Evolutionary conservation across 1,140 invertebrate genomes (phyloP), one percentile per base, ranked within the genome.

Genomic region (Calephelis nemesis): DNA sequence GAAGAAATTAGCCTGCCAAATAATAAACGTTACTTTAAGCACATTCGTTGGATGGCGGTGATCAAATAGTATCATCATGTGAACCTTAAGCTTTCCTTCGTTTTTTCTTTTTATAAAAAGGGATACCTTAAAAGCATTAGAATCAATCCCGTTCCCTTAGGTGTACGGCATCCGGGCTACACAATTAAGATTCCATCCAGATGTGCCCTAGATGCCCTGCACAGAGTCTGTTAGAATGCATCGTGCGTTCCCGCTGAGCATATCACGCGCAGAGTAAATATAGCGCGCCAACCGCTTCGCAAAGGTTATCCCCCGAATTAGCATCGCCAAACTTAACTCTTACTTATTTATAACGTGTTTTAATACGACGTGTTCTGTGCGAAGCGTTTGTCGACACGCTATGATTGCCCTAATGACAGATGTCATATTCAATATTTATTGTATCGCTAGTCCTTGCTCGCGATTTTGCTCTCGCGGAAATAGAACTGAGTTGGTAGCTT

Each of bases 301-400:
- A 88, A 88, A 84, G 86, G 82, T 86, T 85, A 81, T 69, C 69
- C 74, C 74, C 83, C 73, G 73, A 86, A 83, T 83, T 87, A 85
- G 84, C 81, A 64, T 64, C 64, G 79, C 83, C 83, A 86, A 86
- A 89, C 87, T 89, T 89, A 86, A 86, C 84, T 73, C 71, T 40
- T 48, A 82, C 80, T 89, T 86, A 87, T 88, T 85, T 84, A 82
- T 79, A 76, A 71, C 72, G 72, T 60, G 42, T 6, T 45, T 13
- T 64, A 62, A 19, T 40, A 60, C 68, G 49, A 49, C 10, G 52
- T 45, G 48, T 39, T 62, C 65, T 42, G 19, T 40, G n/a, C 19
- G n/a, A 10, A 30, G n/a, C 58, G 47, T 54, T 52, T 58, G 52
- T 66, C 52, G 52, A 66, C 52, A 52, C 54, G 7, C 62, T 42